Base-by-base conservation (phyloP, 2,888 invertebrate species). In the Amphiduros pacificus region DNA sequence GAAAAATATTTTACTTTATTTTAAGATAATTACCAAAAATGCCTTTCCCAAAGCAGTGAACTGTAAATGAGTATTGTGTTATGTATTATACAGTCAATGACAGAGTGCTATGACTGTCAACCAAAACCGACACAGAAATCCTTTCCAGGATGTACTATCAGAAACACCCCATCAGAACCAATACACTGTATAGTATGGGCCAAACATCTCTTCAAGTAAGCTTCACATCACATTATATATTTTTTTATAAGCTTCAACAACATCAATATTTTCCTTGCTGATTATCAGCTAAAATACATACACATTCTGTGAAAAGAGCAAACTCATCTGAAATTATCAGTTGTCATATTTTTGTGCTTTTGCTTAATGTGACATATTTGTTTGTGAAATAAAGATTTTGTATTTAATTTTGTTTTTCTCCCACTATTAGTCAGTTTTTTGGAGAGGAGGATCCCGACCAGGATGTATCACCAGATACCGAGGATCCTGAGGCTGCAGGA, bases 171-270 rank as follows among this genome's bases (percentile, higher is more conserved):
- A 0, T 97, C 96, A 0, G 98, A 99, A 82, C 94, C 94, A 0
- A 96, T 99, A 72, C 99, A 99, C 84, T 99, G 99, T 82, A 95
- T 99, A 71, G 97, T 99, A 24, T 99, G 99, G 99, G 93, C 96
- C 0, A 99, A 99, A 83, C 96, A 97, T 86, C 87, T 99, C 11
- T 99, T 98, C 84, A 97, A 97, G 91, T 93, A 83, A 86, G 87
- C 84, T 58, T n/a, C 17, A 22, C 51, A 49, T 14, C 11, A 9
- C 14, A 49, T 9, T 49, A 14, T 36, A 36, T 36, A 36, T 36
- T 36, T 36, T 36, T 36, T 36, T 14, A 11, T 9, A 11, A 36
- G 36, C 36, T n/a, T n/a, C n/a, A n/a, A 36, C 36, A 36, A 36
- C 9, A 14, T 9, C 11, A 36, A 9, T 36, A 36, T 36, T 36